Conservation (phyloP, 2,113 vertebrate species). For the Neogale vison region DNA sequence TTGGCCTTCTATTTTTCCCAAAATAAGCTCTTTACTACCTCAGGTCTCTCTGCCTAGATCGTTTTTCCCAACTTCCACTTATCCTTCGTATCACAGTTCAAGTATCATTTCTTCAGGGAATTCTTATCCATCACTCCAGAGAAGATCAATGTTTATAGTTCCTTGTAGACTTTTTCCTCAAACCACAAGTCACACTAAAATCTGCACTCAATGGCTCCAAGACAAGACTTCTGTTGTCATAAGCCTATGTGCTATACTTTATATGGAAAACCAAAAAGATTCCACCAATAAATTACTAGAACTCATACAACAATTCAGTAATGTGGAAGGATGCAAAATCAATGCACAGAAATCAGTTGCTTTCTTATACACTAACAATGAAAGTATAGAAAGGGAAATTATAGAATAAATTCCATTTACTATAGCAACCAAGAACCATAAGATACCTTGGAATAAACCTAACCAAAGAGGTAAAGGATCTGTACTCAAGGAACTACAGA, state of each 20-base stretch:
- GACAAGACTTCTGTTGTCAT: background rate
- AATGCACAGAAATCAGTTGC: too few relatives aligned
- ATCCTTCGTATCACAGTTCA: background rate
- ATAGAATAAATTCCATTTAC: too few relatives aligned
- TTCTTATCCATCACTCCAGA: background rate
- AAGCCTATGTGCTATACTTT: background rate
- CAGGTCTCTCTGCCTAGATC: background rate
- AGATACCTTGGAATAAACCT: too few relatives aligned
- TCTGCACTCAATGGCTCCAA: background rate
- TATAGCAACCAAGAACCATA: too few relatives aligned
- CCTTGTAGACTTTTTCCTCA: background rate
- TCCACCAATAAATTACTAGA: too few relatives aligned
- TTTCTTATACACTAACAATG: too few relatives aligned
- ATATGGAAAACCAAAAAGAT: too few relatives aligned
- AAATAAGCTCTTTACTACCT: background rate
- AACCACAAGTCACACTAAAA: background rate
- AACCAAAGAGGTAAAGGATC: too few relatives aligned
- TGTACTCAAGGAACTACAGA: too few relatives aligned
- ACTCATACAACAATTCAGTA: too few relatives aligned
- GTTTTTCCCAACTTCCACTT: background rate
- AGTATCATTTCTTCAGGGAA: background rate
- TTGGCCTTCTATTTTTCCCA: background rate
- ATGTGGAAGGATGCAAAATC: too few relatives aligned
- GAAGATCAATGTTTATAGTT: background rate
- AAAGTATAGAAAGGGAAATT: too few relatives aligned